phyloP scores from a whole-genome alignment of 2,888 invertebrate species.

The Scaeva pyrastri region DNA sequence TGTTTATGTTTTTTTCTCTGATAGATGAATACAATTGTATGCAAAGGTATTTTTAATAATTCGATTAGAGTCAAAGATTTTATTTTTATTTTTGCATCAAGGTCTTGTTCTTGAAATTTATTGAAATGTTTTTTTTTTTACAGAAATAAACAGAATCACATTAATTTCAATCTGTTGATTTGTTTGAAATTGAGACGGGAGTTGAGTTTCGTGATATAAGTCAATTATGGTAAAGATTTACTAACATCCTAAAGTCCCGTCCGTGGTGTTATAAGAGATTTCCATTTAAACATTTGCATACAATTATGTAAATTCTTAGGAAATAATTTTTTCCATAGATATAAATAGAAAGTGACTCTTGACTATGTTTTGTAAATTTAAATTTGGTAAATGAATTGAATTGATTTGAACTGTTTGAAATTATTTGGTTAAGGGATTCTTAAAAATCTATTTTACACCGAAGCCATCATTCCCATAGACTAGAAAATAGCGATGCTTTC shows the following conservation, averaged over 20 bases:
- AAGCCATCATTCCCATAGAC: no score
- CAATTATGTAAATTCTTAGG: no score
- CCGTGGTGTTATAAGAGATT: background rate
- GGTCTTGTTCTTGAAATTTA: background rate
- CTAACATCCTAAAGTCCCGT: no score
- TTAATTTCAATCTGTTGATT: constrained; percentile 2
- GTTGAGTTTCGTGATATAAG: background rate
- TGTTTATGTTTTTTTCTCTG: background rate
- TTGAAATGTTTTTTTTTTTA: background rate
- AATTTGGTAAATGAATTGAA: no score
- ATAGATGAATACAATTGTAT: background rate
- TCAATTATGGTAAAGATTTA: background rate
- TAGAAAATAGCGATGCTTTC: no score
- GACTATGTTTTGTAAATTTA: no score
- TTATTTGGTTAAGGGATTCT: no score
- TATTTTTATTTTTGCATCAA: background rate
- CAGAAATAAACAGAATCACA: background rate
- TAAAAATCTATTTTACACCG: no score
- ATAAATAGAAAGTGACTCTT: no score
- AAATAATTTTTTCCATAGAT: no score
- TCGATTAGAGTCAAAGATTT: background rate
- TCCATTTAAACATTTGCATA: constrained; percentile 4
- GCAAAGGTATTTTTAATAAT: constrained; percentile 8
- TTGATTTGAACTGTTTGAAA: no score
- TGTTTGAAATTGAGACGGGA: background rate